phyloP scores from a whole-genome alignment of 23 tunicate genomes.

The Botrylloides violaceus region DNA sequence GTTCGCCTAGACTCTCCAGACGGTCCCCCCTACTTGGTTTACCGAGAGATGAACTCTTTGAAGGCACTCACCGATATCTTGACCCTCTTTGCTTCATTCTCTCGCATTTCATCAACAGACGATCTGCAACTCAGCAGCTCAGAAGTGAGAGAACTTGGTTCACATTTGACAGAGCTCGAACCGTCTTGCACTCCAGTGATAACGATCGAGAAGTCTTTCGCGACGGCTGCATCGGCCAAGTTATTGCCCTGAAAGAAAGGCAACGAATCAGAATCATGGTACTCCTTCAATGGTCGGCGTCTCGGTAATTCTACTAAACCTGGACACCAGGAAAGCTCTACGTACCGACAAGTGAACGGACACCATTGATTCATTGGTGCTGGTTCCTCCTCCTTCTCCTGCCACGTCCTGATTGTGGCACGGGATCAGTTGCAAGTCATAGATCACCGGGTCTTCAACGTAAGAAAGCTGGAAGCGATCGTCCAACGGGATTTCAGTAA shows the following conservation, averaged over 20 bases:
- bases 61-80: conserved; percentile 10
- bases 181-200: background rate
- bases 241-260: conserved; percentile 7
- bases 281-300: no score
- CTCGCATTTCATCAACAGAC: background rate
- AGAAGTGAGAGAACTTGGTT: background rate
- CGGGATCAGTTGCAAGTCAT: conserved; percentile 5
- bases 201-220: conserved; percentile 1
- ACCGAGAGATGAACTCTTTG: no score
- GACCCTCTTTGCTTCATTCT: conserved; percentile 10
- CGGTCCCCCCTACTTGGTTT: no score
- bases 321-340: background rate
- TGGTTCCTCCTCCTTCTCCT: background rate
- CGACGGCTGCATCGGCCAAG: conserved; percentile 6
- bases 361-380: background rate
- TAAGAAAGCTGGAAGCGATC: background rate
- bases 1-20: no score
- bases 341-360: conserved; percentile 12
- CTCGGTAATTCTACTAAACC: background rate
- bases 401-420: background rate
- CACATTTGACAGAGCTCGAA: background rate
- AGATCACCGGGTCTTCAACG: conserved; percentile 7
- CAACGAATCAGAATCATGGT: no score
- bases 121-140: conserved; percentile 12
- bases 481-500: background rate